phyloP scores from a whole-genome alignment of 1,140 invertebrate species.

The Oryctes rhinoceros region DNA sequence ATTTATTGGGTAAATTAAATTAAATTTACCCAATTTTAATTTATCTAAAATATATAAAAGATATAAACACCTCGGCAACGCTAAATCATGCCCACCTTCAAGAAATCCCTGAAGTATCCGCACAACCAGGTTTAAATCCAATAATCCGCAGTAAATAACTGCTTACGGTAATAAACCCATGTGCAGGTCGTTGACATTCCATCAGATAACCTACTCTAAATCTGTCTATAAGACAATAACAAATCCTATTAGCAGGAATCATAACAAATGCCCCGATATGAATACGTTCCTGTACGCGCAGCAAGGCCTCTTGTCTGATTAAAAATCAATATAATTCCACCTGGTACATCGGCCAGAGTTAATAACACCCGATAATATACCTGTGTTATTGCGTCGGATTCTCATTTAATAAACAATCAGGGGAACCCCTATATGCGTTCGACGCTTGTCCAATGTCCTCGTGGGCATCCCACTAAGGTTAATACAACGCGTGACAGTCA shows the following conservation, averaged over 20 bases:
- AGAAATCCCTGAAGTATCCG: no score
- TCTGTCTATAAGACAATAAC: slow-evolving; percentile 13
- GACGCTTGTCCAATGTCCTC: neutral
- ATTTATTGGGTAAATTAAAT: no score
- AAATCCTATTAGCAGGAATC: slow-evolving; percentile 21
- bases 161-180: neutral
- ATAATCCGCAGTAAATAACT: neutral
- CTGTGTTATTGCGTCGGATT: neutral
- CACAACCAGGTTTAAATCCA: neutral
- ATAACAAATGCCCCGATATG: neutral
- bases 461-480: neutral
- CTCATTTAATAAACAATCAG: slow-evolving; percentile 24
- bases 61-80: no score
- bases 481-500: slow-evolving; percentile 45
- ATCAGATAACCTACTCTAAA: neutral
- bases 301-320: slow-evolving; percentile 24
- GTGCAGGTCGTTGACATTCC: slow-evolving; percentile 15
- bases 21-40: no score
- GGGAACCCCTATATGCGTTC: neutral
- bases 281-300: neutral
- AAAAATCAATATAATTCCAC: slow-evolving; percentile 27
- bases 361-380: neutral
- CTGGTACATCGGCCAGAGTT: neutral
- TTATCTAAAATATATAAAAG: no score
- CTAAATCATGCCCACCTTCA: no score